Evolutionary conservation across 1,140 invertebrate species (phyloP).

Genomic region (Brachionus plicatilis): DNA sequence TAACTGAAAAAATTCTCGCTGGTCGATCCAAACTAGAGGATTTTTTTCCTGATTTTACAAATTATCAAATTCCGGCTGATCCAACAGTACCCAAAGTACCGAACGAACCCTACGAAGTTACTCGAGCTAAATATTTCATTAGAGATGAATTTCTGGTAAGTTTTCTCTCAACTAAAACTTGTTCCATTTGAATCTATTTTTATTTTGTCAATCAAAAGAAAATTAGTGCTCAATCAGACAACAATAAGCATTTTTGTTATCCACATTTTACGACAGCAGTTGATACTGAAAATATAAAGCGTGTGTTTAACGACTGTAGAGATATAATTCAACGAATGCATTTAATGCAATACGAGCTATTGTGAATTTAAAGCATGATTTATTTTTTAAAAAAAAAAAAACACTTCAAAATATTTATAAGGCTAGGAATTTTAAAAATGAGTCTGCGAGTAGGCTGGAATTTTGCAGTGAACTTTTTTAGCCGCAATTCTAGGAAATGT

Average conservation of each 20-base stretch:
- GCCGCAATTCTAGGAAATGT: background rate
- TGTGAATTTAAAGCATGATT: background rate
- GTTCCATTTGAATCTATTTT: background rate
- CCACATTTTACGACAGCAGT: conserved; percentile 99
- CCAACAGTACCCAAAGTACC: conserved; percentile 1
- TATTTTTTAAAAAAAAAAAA: background rate
- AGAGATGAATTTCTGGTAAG: conserved; percentile 79
- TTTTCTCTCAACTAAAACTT: background rate
- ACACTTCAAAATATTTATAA: background rate
- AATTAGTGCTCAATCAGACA: conserved; percentile 35
- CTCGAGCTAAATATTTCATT: conserved; percentile 99
- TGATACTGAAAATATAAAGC: conserved; percentile 99
- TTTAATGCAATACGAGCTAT: conserved; percentile 41
- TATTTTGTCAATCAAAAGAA: background rate
- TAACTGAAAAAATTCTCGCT: conserved; percentile 93
- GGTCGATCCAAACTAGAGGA: conserved; percentile 92
- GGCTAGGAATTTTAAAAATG: background rate
- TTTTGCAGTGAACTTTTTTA: background rate
- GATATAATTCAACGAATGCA: conserved; percentile 83
- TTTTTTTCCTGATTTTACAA: conserved; percentile 75
- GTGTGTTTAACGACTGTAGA: conserved; percentile 99
- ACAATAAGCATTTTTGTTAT: conserved; percentile 66
- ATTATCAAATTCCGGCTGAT: conserved; percentile 37
- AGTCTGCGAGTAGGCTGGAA: background rate
- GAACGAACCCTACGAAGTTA: conserved; percentile 72